Base-by-base conservation (phyloP, 2,888 invertebrate genomes). In the Octodonta nipae region DNA sequence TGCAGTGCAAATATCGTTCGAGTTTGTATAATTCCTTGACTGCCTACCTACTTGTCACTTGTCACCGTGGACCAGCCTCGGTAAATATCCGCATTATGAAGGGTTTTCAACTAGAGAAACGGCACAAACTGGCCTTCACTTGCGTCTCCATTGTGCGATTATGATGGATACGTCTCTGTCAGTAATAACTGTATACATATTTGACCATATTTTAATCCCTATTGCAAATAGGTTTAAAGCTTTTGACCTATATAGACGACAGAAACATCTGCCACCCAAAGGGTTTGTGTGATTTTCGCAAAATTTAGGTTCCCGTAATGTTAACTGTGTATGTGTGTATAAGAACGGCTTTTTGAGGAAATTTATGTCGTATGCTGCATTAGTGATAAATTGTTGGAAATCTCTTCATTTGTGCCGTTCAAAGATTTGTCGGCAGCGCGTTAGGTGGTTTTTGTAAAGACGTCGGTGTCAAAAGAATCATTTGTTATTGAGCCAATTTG, bases 81-180 rank as follows among this genome's bases (percentile, higher is more conserved):
- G 52, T 57, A 58, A 58, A 60, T 58, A 58, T 46, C 42, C 47
- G 51, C 43, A 56, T 58, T 58, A 58, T 58, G 46, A 56, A 54
- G 57, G 56, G 54, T 52, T 51, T 46, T 46, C 47, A 26, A 33
- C 27, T 49, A 52, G 41, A 49, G 49, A 54, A 55, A 48, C 53
- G 48, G 45, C 54, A 45, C 41, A 52, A 53, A 54, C 52, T 55
- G 49, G 55, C 55, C 54, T 52, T 50, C 47, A 49, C 51, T 54
- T 52, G 43, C 46, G 38, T 41, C 37, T 41, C 36, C 45, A 43
- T 51, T 54, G 40, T 40, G 2, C 27, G 42, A 43, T 45, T 58
- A 60, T 59, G 60, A 60, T 59, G 56, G 59, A 60, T 56, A n/a
- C n/a, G 55, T 56, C 45, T 54, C 52, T 55, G 52, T 52, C 52